These are phyloP conservation scores for Platycheirus albimanus DNA, from an alignment of 2,888 invertebrate species.

Conservation along the genomic window DNA sequence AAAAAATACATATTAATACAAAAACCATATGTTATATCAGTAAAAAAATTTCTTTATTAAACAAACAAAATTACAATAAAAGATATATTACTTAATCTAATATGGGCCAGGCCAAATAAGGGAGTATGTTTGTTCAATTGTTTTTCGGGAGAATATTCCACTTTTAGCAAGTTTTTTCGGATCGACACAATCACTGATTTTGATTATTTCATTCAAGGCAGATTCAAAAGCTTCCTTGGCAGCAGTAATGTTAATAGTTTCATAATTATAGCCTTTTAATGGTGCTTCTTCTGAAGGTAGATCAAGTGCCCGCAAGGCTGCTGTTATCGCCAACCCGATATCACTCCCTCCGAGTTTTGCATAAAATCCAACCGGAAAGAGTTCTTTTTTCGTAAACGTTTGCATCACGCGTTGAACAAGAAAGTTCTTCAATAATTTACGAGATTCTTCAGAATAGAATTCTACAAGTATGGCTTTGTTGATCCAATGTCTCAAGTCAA, in stretches of 20 bases:
- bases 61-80: too few relatives aligned
- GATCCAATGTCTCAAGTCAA: not conserved
- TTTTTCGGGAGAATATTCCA: constrained; percentile 1
- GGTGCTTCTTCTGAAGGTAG: not conserved
- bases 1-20: too few relatives aligned
- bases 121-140: not conserved
- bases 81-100: too few relatives aligned
- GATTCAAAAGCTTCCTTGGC: too few relatives aligned
- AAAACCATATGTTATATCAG: too few relatives aligned
- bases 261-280: not conserved
- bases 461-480: not conserved
- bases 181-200: constrained; percentile 13
- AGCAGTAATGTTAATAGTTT: too few relatives aligned
- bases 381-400: not conserved
- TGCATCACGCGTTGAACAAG: not conserved
- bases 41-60: too few relatives aligned
- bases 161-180: constrained; percentile 2
- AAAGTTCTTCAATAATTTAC: too few relatives aligned
- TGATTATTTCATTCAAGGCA: constrained; percentile 3
- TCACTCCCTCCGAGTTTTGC: not conserved
- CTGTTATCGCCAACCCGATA: constrained; percentile 2
- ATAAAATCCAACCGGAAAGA: constrained; percentile 7
- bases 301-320: not conserved
- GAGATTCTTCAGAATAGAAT: not conserved
- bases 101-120: too few relatives aligned